phyloP scores from a whole-genome alignment of 2,888 invertebrate genomes.

The Xanthia icteritia region DNA sequence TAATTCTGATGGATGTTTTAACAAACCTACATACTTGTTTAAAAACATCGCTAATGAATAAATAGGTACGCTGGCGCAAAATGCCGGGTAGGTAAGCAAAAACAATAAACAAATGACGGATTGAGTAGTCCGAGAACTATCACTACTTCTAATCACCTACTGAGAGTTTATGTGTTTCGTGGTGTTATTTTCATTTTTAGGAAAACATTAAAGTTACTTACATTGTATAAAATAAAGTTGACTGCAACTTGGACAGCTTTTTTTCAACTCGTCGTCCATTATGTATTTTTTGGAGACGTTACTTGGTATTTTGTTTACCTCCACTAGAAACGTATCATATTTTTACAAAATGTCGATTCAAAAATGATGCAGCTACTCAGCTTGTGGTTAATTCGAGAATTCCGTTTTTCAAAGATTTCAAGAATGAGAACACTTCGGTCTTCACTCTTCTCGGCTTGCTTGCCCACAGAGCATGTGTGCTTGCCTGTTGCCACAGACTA shows the following conservation, averaged over 20 bases:
- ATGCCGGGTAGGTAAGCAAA: conserved; percentile 4
- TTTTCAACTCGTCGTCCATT: conserved; percentile 81
- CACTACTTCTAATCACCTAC: not conserved
- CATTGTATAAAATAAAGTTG: conserved; percentile 81
- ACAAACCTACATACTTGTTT: not conserved
- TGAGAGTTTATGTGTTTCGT: not conserved
- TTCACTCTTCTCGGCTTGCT: too few relatives aligned
- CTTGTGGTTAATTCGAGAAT: not conserved
- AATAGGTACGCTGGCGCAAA: not conserved
- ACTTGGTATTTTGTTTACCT: not conserved
- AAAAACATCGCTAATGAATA: not conserved
- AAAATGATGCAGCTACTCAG: not conserved
- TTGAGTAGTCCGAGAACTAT: not conserved
- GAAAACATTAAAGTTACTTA: conserved; percentile 71
- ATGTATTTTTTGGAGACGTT: conserved; percentile 2
- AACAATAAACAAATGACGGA: not conserved
- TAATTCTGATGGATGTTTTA: not conserved
- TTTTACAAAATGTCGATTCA: not conserved
- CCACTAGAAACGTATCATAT: not conserved
- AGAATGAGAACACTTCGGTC: too few relatives aligned
- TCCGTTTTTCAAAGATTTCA: conserved; percentile 11
- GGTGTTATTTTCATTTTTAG: not conserved
- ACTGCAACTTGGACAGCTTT: conserved; percentile 85
- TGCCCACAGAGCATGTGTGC: too few relatives aligned
- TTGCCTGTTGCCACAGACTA: too few relatives aligned